These are phyloP conservation scores for Otocyon megalotis DNA, from an alignment of 2,113 vertebrate genomes.

Conservation along the genomic window DNA sequence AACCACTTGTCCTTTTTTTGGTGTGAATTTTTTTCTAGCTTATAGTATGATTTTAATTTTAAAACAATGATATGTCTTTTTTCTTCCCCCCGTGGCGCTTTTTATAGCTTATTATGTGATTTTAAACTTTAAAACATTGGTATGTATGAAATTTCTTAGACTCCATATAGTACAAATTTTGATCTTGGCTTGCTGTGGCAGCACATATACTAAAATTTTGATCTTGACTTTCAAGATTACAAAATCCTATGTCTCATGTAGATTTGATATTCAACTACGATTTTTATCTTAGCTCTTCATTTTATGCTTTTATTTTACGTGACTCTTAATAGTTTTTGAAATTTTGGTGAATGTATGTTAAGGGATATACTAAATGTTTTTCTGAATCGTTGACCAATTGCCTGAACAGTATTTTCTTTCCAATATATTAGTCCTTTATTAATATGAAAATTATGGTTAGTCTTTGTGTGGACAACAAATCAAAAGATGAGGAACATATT, in stretches of 20 bases:
- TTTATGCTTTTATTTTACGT: constrained; percentile 13
- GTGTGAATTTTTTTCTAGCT: background rate
- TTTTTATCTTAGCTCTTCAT: constrained; percentile 23
- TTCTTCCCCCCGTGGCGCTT: background rate
- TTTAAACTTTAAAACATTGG: constrained; percentile 32
- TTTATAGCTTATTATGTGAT: background rate
- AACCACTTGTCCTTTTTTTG: background rate
- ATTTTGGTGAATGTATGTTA: background rate
- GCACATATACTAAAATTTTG: background rate
- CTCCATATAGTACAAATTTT: background rate
- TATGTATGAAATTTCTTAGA: background rate
- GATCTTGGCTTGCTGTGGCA: background rate
- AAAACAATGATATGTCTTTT: background rate
- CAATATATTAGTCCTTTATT: background rate
- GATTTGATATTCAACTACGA: background rate
- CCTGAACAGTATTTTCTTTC: background rate
- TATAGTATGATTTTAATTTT: background rate
- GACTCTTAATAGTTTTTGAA: background rate
- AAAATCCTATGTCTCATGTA: background rate
- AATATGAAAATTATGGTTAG: background rate
- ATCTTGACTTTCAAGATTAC: background rate
- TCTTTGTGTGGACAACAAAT: background rate
- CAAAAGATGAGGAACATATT: background rate
- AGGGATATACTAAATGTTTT: background rate
- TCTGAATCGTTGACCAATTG: background rate